phyloP scores from a whole-genome alignment of 1,140 invertebrate species.

The Phymastichus coffea region DNA sequence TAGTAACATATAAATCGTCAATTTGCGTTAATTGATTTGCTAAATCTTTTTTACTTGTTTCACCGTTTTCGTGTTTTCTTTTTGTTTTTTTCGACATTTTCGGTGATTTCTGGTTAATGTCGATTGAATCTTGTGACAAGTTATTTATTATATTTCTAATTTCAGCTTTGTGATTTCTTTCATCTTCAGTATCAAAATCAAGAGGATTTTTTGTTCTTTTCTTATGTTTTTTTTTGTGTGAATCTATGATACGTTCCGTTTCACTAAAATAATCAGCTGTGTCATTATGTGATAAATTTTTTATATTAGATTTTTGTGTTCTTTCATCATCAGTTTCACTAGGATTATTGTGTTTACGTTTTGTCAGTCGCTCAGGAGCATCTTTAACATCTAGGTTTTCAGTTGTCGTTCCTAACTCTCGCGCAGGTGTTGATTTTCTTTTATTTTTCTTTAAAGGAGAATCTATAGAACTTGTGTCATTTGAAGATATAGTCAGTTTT shows the following conservation, averaged over 20 bases:
- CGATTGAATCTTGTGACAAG: neutral
- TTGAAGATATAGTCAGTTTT: neutral
- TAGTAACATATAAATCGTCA: no score
- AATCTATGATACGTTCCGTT: neutral
- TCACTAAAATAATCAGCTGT: neutral
- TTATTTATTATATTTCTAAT: neutral
- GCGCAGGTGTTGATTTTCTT: slow-evolving; percentile 7
- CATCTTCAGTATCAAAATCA: neutral
- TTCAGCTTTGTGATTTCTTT: neutral
- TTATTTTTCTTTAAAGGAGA: slow-evolving; percentile 19
- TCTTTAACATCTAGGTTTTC: no score
- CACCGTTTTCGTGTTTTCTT: neutral
- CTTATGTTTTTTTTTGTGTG: slow-evolving; percentile 2
- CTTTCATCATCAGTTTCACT: neutral
- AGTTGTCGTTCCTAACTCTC: no score
- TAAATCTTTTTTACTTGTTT: no score
- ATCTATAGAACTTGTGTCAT: neutral
- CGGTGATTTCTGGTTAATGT: neutral
- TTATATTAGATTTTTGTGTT: slow-evolving; percentile 14
- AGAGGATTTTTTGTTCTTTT: neutral
- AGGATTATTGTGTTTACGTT: neutral
- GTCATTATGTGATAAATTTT: neutral
- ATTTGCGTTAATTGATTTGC: no score
- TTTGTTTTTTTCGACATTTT: neutral
- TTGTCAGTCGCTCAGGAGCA: no score